Evolutionary conservation across 2,888 invertebrate genomes (phyloP).

Genomic region (Tachystola acroxantha): DNA sequence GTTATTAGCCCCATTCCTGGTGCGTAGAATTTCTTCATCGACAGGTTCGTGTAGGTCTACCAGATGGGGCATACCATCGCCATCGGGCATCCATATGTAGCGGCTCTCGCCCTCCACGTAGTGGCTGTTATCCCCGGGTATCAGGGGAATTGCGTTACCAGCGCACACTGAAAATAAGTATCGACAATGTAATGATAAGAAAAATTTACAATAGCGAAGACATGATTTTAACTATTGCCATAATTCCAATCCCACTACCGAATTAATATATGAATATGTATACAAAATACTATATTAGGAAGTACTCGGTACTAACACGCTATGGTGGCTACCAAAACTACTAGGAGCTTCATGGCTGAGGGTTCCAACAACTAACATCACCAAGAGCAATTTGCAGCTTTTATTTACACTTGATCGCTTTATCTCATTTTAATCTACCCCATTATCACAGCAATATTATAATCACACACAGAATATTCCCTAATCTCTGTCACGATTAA

Average conservation of each 20-base stretch:
- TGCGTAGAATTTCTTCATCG: constrained; percentile 15
- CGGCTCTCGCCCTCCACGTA: constrained; percentile 63
- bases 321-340: constrained; percentile 26
- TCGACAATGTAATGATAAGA: no score
- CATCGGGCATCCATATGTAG: constrained; percentile 66
- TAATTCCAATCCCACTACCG: no score
- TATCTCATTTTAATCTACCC: no score
- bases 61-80: constrained; percentile 44
- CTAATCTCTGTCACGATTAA: no score
- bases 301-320: constrained; percentile 33
- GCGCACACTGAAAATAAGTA: constrained; percentile 47
- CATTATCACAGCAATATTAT: no score
- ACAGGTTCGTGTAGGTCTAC: constrained; percentile 49
- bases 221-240: no score
- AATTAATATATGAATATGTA: no score
- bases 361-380: no score
- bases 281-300: not conserved
- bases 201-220: no score
- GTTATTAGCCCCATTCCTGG: constrained; percentile 50
- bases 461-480: no score
- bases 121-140: constrained; percentile 60
- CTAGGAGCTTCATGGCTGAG: constrained; percentile 32
- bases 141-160: constrained; percentile 31
- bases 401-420: no score
- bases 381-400: no score